Conservation (phyloP, 2,888 invertebrate genomes). For the Furcula furcula region DNA sequence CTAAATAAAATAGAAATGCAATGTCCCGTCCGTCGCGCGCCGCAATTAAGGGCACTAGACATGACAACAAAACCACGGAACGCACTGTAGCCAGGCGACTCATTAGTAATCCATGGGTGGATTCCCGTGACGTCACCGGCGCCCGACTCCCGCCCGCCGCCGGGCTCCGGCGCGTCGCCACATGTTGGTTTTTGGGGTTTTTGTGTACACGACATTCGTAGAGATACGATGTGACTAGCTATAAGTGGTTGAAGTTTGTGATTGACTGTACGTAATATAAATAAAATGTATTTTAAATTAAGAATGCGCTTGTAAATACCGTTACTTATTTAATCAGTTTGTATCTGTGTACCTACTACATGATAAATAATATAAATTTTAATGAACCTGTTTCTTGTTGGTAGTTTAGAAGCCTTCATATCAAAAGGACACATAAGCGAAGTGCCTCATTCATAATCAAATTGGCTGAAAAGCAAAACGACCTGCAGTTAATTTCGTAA, state of each 20-base stretch:
- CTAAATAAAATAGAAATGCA: not conserved
- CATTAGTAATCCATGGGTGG: conserved; percentile 44
- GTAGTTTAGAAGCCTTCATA: too few species aligned
- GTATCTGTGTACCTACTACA: too few species aligned
- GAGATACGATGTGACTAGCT: not conserved
- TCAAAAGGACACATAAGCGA: too few species aligned
- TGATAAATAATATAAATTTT: too few species aligned
- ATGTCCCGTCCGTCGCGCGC: not conserved
- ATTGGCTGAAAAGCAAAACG: too few species aligned
- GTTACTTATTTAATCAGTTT: too few species aligned
- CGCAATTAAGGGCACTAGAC: not conserved
- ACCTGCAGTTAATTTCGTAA: too few species aligned
- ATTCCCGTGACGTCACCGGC: conserved; percentile 68
- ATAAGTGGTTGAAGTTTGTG: not conserved
- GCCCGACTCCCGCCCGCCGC: conserved; percentile 47
- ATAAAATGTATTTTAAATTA: too few species aligned
- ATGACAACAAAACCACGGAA: not conserved
- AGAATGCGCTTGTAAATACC: too few species aligned
- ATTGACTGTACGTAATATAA: not conserved
- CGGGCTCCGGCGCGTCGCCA: conserved; percentile 46
- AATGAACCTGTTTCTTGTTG: too few species aligned
- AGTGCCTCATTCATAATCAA: too few species aligned
- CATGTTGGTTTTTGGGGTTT: conserved; percentile 36
- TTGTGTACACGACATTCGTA: conserved; percentile 1
- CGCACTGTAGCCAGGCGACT: conserved; percentile 11